phyloP scores from a whole-genome alignment of 2,113 vertebrate species.

The Tachysurus vachellii region DNA sequence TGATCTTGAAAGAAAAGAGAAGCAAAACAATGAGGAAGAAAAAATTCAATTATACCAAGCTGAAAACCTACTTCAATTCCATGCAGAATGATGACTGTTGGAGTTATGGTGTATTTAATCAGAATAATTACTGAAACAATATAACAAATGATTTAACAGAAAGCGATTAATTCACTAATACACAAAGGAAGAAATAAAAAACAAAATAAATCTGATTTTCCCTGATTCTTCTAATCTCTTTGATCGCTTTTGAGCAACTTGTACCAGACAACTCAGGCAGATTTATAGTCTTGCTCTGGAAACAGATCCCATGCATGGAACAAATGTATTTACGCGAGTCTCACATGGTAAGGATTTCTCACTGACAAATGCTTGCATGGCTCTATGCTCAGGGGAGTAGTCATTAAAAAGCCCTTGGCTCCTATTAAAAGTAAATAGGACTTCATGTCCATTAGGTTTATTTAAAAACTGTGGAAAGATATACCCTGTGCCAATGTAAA shows the following conservation, averaged over 20 bases:
- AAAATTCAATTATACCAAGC: neutral
- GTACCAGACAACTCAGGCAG: neutral
- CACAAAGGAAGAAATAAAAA: neutral
- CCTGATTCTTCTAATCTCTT: neutral
- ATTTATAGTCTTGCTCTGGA: conserved; percentile 31
- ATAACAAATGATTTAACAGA: neutral
- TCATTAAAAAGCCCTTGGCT: conserved; percentile 38
- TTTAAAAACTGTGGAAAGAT: conserved; percentile 30
- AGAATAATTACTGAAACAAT: conserved; percentile 5
- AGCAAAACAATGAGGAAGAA: neutral
- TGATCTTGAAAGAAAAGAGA: conserved; percentile 70
- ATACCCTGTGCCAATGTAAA: conserved; percentile 7
- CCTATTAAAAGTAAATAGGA: neutral
- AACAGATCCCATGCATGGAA: conserved; percentile 43
- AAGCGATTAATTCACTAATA: neutral
- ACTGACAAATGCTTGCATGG: conserved; percentile 39
- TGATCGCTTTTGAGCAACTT: neutral
- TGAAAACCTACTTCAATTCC: neutral
- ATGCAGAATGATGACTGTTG: conserved; percentile 24
- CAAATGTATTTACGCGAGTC: conserved; percentile 49
- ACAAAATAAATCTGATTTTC: neutral
- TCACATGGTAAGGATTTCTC: conserved; percentile 36
- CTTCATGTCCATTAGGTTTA: conserved; percentile 34
- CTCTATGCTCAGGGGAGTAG: conserved; percentile 23
- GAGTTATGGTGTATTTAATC: conserved; percentile 1